Base-by-base conservation (phyloP, 2,888 invertebrate genomes). In the Pilophorus perplexus region DNA sequence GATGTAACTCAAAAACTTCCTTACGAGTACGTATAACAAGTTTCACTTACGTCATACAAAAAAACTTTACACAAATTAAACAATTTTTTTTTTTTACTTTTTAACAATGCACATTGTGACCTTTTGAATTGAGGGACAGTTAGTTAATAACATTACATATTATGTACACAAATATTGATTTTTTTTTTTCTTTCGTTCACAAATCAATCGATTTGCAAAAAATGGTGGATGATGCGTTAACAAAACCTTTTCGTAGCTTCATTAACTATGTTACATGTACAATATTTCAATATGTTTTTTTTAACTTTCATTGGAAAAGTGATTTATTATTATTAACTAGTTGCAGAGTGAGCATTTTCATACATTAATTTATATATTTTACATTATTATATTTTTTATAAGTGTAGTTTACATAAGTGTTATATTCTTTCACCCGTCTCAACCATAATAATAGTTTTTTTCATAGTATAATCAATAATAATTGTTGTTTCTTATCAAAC, bases 341-440 rank as follows among this genome's bases (percentile, higher is more conserved):
- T 67, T 67, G 67, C 69, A 66, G 67, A 66, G 69, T 69, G 69
- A 69, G 69, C 69, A 69, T 67, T 69, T 69, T 69, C 69, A 69
- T 69, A 69, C 67, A 69, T 67, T 69, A 69, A 65, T 67, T 69
- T 65, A 67, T 69, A 67, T 69, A 69, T 62, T 67, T 67, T 69
- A 69, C 69, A 67, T 69, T 65, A 66, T 66, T 66, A 66, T 69
- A 67, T 54, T 64, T 67, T 69, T 67, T 67, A 62, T 69, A 69
- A 65, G 68, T 68, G 68, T 66, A 55, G 54, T 66, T 68, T 67
- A 67, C 67, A 67, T 69, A 69, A 69, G 67, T 66, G 66, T 69
- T 64, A 67, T 67, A 67, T 67, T n/a, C 66, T 67, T 69, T 69
- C 69, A 69, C 69, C 69, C 69, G 69, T 69, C 69, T 69, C 69